A percentile compares a stretch with the other conserved stretches of the same genome.
phyloP scores from a whole-genome alignment of 2,888 invertebrate genomes.

The Julus scandinavius region DNA sequence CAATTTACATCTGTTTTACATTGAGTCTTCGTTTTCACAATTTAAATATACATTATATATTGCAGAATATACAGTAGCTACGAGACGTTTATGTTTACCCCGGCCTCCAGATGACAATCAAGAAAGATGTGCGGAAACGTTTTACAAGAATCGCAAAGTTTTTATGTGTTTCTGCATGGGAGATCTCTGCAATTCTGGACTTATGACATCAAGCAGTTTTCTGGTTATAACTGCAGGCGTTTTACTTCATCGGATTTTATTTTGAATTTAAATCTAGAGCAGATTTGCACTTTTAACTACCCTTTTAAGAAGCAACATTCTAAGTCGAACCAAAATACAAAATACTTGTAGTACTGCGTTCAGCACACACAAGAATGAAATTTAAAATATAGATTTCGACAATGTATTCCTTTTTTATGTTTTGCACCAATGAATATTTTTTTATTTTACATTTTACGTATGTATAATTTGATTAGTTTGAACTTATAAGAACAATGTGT shows the following conservation, averaged over 20 bases:
- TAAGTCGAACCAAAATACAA: conserved; percentile 6
- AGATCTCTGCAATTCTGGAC: conserved; percentile 80
- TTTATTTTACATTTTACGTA: no score
- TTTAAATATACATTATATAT: conserved; percentile 59
- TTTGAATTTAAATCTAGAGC: neutral
- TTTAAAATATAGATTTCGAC: neutral
- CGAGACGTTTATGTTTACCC: conserved; percentile 87
- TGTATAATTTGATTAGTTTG: no score
- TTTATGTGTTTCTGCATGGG: conserved; percentile 92
- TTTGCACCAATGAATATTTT: no score
- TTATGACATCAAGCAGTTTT: conserved; percentile 51
- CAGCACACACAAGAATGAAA: neutral
- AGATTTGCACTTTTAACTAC: neutral
- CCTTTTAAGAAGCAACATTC: neutral
- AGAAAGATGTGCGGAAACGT: conserved; percentile 87
- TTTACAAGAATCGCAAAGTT: conserved; percentile 79
- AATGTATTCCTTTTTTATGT: neutral
- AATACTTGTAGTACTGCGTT: neutral
- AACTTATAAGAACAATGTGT: no score
- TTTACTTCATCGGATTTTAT: neutral
- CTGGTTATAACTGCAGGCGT: neutral
- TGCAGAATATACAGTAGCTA: conserved; percentile 86
- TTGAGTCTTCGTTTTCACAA: no score
- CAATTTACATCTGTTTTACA: no score
- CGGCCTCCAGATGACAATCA: conserved; percentile 88